Conservation (phyloP, 2,797 vertebrate species). For the Holocentrus rufus region DNA sequence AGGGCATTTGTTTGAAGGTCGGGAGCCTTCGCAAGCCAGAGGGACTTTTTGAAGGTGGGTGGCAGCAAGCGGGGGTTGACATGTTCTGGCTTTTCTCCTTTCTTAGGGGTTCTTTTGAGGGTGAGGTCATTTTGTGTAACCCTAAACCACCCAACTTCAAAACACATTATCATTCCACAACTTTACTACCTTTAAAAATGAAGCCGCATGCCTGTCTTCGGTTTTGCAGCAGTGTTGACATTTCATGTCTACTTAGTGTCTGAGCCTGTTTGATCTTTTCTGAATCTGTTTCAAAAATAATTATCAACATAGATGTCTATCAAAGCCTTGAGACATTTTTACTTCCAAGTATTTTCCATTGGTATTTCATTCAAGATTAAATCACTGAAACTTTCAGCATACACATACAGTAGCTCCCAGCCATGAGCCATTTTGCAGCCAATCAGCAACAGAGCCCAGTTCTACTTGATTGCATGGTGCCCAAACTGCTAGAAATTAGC, state of each 20-base stretch:
- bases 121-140: constrained; percentile 26
- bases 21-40: constrained; percentile 54
- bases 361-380: background rate
- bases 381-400: background rate
- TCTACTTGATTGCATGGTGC: background rate
- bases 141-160: constrained; percentile 11
- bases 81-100: constrained; percentile 40
- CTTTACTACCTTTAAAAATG: constrained; percentile 42
- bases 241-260: background rate
- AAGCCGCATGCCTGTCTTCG: constrained; percentile 26
- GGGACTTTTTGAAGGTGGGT: constrained; percentile 57
- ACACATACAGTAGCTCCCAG: background rate
- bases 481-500: background rate
- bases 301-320: too few species aligned
- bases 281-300: too few species aligned
- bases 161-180: constrained; percentile 59
- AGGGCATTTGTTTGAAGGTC: constrained; percentile 70
- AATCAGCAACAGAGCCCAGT: too few species aligned
- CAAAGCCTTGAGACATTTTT: background rate
- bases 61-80: constrained; percentile 2
- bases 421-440: background rate
- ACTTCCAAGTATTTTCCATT: background rate
- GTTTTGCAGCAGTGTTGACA: constrained; percentile 6
- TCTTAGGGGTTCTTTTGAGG: constrained; percentile 44
- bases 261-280: background rate